A percentile compares a stretch with the other conserved stretches of the same genome.
Evolutionary conservation across 37 sponge, comb jelly and placozoan genomes (phyloP).

Genomic region (Mnemiopsis leidyi): DNA sequence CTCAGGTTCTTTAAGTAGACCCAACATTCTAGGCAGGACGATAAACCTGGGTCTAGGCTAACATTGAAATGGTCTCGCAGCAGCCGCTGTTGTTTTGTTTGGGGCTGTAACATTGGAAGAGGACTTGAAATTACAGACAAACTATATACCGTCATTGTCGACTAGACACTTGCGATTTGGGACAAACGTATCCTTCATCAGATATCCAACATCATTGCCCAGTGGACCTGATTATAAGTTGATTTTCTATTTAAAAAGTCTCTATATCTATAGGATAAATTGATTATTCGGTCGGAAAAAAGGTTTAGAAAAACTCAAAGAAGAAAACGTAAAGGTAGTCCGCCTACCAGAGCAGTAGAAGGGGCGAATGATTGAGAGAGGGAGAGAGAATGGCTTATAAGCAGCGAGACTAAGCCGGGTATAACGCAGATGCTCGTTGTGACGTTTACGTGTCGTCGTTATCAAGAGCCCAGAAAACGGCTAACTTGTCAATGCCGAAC

Average conservation of each 20-base stretch:
- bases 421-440: no score
- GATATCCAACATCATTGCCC: background rate
- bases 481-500: no score
- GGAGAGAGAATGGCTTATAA: no score
- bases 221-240: background rate
- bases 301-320: background rate
- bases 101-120: background rate
- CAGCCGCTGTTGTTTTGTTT: background rate
- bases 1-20: no score
- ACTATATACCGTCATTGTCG: background rate
- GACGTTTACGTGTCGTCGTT: no score
- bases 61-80: background rate
- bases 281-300: background rate
- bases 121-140: background rate
- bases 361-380: background rate
- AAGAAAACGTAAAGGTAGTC: background rate
- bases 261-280: background rate
- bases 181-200: background rate
- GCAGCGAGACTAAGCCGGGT: no score
- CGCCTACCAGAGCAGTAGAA: background rate
- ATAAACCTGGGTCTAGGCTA: background rate
- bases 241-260: background rate
- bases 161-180: background rate
- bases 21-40: background rate
- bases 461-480: no score